Conservation (phyloP, 2,113 vertebrate species). For the Scolopax mira region DNA sequence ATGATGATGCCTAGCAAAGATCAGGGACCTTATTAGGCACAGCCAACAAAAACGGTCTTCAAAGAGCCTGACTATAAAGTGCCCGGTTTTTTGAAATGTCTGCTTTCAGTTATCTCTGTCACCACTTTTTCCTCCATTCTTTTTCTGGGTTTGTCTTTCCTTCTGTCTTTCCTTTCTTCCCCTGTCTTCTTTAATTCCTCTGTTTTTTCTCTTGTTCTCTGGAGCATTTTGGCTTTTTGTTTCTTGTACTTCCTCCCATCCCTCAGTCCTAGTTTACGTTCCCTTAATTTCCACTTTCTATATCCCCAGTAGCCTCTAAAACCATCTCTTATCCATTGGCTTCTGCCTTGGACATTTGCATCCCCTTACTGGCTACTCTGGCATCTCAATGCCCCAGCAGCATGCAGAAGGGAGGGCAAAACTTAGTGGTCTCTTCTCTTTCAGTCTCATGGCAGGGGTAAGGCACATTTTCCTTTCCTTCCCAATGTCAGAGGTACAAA, state of each 20-base stretch:
- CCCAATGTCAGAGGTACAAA: not conserved
- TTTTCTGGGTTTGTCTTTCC: not conserved
- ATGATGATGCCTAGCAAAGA: not conserved
- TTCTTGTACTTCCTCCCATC: not conserved
- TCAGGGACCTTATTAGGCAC: not conserved
- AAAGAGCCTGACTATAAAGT: not conserved
- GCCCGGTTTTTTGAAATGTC: not conserved
- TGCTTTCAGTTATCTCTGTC: not conserved
- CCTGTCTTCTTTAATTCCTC: not conserved
- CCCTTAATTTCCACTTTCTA: not conserved
- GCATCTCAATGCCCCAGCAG: not conserved
- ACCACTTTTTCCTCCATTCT: not conserved
- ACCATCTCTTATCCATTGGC: not conserved
- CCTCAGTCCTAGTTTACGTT: not conserved
- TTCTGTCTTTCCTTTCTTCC: not conserved
- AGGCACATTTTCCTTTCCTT: not conserved
- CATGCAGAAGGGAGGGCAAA: accelerated
- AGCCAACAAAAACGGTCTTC: not conserved
- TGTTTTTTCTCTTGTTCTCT: not conserved
- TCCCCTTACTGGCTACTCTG: not conserved
- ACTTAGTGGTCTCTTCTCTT: not conserved
- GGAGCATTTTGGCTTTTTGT: not conserved
- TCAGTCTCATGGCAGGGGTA: not conserved
- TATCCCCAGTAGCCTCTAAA: not conserved
- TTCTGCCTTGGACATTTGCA: not conserved